Percentiles rank a stretch among this genome's conserved stretches.
Evolutionary conservation across 2,888 invertebrate genomes (phyloP).

Genomic region (Galerucella calmariensis): DNA sequence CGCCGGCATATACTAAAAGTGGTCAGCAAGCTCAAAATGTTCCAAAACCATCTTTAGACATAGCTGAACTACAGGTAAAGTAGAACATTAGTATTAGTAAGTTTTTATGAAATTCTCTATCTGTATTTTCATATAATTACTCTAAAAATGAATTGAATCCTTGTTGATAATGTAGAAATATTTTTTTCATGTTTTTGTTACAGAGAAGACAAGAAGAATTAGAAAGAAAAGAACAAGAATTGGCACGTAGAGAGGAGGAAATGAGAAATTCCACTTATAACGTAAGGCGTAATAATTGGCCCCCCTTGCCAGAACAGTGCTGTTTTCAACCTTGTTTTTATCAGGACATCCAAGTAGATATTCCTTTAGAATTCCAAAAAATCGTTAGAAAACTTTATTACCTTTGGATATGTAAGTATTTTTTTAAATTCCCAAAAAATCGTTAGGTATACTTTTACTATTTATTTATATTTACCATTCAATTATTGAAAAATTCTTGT

Average conservation of each 20-base stretch:
- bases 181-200: slow-evolving; percentile 42
- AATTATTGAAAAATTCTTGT: no score
- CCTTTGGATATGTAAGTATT: slow-evolving; percentile 92
- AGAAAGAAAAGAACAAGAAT: slow-evolving; percentile 90
- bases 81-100: neutral
- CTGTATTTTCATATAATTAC: neutral
- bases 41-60: slow-evolving; percentile 68
- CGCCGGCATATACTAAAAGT: slow-evolving; percentile 74
- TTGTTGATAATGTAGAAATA: no score
- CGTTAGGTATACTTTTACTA: no score
- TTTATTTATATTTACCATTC: no score
- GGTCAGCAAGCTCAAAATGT: slow-evolving; percentile 70
- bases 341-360: slow-evolving; percentile 99
- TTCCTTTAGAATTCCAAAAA: slow-evolving; percentile 96
- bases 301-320: slow-evolving; percentile 92
- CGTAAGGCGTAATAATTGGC: slow-evolving; percentile 95
- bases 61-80: slow-evolving; percentile 80
- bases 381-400: slow-evolving; percentile 95
- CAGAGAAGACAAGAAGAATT: slow-evolving; percentile 89
- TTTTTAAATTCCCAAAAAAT: slow-evolving; percentile 1
- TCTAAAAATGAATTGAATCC: slow-evolving; percentile 10
- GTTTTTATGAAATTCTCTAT: no score
- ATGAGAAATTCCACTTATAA: slow-evolving; percentile 73
- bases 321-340: slow-evolving; percentile 99
- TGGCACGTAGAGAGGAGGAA: slow-evolving; percentile 90